Conservation (phyloP, 2,888 invertebrate species). For the Tetranychus piercei region DNA sequence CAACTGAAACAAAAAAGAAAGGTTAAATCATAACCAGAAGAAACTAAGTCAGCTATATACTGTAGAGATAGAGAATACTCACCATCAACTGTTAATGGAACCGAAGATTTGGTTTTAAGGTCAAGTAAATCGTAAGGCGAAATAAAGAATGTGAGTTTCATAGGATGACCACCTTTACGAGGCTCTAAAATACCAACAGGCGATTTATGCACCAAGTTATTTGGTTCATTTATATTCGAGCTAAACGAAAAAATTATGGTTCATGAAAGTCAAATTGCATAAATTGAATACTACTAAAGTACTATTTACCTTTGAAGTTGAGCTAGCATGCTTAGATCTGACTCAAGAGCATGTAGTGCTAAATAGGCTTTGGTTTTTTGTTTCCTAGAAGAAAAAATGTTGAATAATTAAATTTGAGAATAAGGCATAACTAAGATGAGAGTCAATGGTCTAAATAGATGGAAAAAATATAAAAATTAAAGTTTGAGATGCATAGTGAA, state of each 20-base stretch:
- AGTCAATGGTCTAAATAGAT: not conserved
- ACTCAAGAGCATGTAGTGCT: conserved; percentile 73
- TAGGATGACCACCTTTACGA: conserved; percentile 67
- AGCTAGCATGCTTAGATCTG: conserved; percentile 61
- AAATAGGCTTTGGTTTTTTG: conserved; percentile 81
- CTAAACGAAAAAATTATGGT: conserved; percentile 26
- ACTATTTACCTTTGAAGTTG: conserved; percentile 39
- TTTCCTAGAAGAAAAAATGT: conserved; percentile 37
- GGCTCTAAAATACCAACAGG: conserved; percentile 69
- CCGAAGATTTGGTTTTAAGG: conserved; percentile 49
- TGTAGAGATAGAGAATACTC: conserved; percentile 27
- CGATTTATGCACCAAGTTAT: conserved; percentile 63
- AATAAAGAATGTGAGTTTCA: conserved; percentile 82
- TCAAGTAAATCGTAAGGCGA: conserved; percentile 77
- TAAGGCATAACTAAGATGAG: not conserved
- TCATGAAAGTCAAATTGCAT: conserved; percentile 11
- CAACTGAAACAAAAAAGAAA: conserved; percentile 29
- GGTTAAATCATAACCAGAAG: not conserved
- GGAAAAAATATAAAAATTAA: not conserved
- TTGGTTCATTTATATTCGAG: conserved; percentile 45
- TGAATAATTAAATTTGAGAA: not conserved
- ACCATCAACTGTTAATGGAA: conserved; percentile 53
- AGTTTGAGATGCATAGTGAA: not conserved
- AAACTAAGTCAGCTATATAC: not conserved
- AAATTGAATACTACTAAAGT: conserved; percentile 4